Conservation (phyloP, 64 coral and sea anemone genomes). For the Stylophora pistillata region DNA sequence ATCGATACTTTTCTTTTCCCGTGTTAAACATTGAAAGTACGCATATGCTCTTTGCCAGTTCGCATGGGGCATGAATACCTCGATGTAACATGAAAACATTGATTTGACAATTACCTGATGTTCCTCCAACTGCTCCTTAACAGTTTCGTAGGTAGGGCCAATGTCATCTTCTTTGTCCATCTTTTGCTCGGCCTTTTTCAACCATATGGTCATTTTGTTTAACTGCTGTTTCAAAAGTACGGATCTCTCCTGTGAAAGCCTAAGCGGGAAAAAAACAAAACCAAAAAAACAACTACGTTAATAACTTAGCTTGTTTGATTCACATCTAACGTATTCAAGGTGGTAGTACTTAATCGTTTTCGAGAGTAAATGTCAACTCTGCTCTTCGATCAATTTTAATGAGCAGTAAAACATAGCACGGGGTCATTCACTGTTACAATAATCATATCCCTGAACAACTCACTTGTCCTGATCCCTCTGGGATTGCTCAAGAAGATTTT, state of each 20-base stretch:
- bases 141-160: slow-evolving; percentile 65
- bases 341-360: too few species aligned
- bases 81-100: background rate
- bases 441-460: too few species aligned
- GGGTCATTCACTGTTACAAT: too few species aligned
- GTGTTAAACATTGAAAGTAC: too few species aligned
- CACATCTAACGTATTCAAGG: background rate
- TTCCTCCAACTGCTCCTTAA: slow-evolving; percentile 70
- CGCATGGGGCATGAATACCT: too few species aligned
- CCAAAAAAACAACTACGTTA: background rate
- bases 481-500: slow-evolving; percentile 57
- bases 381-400: too few species aligned
- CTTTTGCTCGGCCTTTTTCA: slow-evolving; percentile 68
- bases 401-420: too few species aligned
- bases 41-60: too few species aligned
- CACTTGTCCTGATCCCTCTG: slow-evolving; percentile 78
- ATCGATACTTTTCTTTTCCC: too few species aligned
- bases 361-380: too few species aligned
- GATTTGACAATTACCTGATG: slow-evolving; percentile 61
- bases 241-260: slow-evolving; percentile 59
- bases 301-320: background rate
- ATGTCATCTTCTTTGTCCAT: slow-evolving; percentile 58
- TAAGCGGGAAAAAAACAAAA: slow-evolving; percentile 1
- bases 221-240: slow-evolving; percentile 80
- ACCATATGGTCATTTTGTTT: slow-evolving; percentile 68